phyloP scores from a whole-genome alignment of 2,113 vertebrate species.

The Heteronetta atricapilla region DNA sequence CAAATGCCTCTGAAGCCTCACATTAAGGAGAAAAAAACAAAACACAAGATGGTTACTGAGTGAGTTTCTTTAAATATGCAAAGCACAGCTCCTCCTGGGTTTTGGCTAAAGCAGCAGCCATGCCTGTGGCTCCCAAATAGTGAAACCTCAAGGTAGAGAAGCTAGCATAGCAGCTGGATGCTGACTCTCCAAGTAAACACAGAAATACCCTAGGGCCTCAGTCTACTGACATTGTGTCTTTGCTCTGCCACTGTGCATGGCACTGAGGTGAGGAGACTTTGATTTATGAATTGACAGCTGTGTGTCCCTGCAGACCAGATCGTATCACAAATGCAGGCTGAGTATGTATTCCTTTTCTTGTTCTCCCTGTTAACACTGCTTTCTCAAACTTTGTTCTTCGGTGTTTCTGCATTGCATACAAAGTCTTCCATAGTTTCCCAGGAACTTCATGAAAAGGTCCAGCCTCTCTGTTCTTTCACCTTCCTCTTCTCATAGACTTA shows the following conservation, averaged over 20 bases:
- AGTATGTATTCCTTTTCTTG: neutral
- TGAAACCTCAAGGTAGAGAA: neutral
- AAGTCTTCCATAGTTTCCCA: neutral
- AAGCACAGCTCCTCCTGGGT: neutral
- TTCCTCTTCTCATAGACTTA: neutral
- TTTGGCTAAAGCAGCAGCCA: neutral
- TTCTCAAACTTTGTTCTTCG: neutral
- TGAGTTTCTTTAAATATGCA: neutral
- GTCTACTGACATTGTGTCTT: neutral
- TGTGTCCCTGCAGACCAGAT: slow-evolving; percentile 1
- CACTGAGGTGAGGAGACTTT: slow-evolving; percentile 4
- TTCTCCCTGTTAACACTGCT: neutral
- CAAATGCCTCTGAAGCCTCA: neutral
- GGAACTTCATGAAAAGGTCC: neutral
- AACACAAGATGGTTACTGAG: neutral
- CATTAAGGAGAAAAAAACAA: neutral
- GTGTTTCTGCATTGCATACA: neutral
- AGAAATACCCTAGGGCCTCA: slow-evolving; percentile 35
- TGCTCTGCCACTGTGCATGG: slow-evolving; percentile 7
- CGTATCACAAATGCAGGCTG: neutral
- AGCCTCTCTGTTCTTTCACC: neutral
- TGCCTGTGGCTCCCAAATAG: neutral
- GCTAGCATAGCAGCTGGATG: neutral
- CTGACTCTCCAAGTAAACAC: neutral
- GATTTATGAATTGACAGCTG: slow-evolving; percentile 40